Evolutionary conservation across 2,888 invertebrate species (phyloP), one percentile per base, ranked within the genome.

Genomic region (Caenorhabditis angaria): DNA sequence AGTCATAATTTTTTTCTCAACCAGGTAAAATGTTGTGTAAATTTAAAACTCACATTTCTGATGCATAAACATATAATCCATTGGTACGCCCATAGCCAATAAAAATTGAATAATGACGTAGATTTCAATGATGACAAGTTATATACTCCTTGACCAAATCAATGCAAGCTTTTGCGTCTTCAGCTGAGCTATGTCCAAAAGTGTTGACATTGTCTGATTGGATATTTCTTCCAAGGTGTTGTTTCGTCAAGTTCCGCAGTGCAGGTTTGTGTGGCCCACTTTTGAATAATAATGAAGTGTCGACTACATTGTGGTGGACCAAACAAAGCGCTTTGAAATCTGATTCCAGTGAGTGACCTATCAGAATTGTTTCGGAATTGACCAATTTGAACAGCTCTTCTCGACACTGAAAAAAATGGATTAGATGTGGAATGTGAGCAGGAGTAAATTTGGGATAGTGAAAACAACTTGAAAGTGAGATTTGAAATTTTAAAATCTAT

Each of bases 261-360:
- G 95, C 95, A 82, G 94, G 91, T 88, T 97, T 97, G 87, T 0
- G 96, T 96, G 70, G 92, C 92, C 0, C 97, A 20, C 35, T 29
- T 10, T 66, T 93, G 89, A 93, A 99, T 80, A 97, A 91, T 41
- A 96, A 91, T 80, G 95, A 93, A 0, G 99, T 97, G 87, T 99
- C 97, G 32, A 97, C 93, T 12, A 97, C 93, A 29, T 92, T 93
- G 71, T 25, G 35, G 51, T 68, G 92, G 6, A 84, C 78, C 22
- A 97, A 90, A 90, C 94, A 95, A 35, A 99, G 90, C 25, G 95
- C 94, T 64, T 94, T 93, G 86, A 97, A 91, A 90, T 99, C 99
- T 82, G 94, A 95, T 88, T 99, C 97, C 85, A 99, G 91, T 89
- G 95, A 95, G 89, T 99, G 99, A 0, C 99, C 99, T 78, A 99